Evolutionary conservation across 1,140 invertebrate genomes (phyloP).

Genomic region (Paracyclopina nana): DNA sequence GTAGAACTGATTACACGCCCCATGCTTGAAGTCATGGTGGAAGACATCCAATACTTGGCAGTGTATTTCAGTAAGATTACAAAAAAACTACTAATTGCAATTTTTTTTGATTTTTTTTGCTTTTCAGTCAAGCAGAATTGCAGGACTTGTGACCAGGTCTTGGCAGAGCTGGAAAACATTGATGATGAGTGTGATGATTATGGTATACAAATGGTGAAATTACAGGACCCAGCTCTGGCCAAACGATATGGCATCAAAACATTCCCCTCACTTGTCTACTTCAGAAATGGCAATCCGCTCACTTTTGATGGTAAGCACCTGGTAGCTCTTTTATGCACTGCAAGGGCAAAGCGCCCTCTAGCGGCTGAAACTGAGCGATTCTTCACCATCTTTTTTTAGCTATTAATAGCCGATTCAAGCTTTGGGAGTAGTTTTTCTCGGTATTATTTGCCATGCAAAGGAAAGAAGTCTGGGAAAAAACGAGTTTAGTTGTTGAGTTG

Average conservation of each 20-base stretch:
- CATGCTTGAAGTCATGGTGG: conserved; percentile 73
- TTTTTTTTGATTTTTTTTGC: conserved; percentile 11
- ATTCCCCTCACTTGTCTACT: conserved; percentile 77
- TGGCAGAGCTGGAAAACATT: conserved; percentile 69
- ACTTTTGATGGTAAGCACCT: conserved; percentile 49
- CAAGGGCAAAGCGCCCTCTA: no score
- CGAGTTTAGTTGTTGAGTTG: no score
- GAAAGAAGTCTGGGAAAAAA: no score
- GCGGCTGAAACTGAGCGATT: no score
- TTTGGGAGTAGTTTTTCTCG: no score
- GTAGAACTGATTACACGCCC: conserved; percentile 81
- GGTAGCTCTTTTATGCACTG: conserved; percentile 11
- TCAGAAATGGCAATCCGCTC: conserved; percentile 77
- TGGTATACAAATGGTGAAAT: conserved; percentile 83
- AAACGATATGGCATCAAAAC: conserved; percentile 86
- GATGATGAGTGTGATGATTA: conserved; percentile 83
- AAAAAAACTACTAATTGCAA: background rate
- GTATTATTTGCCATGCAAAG: no score
- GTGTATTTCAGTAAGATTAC: conserved; percentile 73
- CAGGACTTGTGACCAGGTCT: conserved; percentile 72
- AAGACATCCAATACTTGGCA: conserved; percentile 74
- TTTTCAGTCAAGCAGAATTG: conserved; percentile 66
- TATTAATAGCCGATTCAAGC: no score
- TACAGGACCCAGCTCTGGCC: conserved; percentile 70
- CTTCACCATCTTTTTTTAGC: no score